Conservation (phyloP, 2,113 vertebrate species). For the Isurus oxyrinchus region DNA sequence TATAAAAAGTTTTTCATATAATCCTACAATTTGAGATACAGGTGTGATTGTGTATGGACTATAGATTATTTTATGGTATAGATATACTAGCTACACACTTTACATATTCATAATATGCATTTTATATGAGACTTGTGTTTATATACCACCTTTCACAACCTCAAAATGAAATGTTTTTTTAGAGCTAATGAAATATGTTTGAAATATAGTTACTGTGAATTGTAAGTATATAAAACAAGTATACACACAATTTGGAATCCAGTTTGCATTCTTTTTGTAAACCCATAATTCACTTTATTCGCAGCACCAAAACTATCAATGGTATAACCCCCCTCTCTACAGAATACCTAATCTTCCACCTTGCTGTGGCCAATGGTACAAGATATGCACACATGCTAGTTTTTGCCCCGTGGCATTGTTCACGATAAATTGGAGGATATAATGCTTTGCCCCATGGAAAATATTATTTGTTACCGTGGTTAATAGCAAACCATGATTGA, state of each 20-base stretch:
- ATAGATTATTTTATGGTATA: not conserved
- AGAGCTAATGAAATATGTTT: not conserved
- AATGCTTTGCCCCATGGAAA: not conserved
- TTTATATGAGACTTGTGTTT: not conserved
- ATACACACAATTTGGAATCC: not conserved
- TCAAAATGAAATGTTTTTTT: not conserved
- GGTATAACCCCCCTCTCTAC: slow-evolving; percentile 16
- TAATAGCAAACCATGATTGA: not conserved
- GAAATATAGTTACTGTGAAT: not conserved
- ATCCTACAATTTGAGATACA: not conserved
- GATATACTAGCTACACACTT: not conserved
- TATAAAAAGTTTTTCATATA: not conserved
- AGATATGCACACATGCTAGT: not conserved
- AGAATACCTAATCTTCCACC: slow-evolving; percentile 38
- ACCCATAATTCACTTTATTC: not conserved
- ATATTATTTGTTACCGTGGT: not conserved
- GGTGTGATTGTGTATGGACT: not conserved
- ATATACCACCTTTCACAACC: not conserved
- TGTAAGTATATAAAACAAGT: not conserved
- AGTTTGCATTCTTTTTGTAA: not conserved
- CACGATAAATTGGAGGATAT: not conserved
- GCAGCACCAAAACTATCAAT: not conserved
- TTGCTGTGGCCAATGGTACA: not conserved
- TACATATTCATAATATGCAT: not conserved
- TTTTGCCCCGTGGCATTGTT: not conserved